These are phyloP conservation scores for Ernsta delagoae DNA, from an alignment of 2,888 invertebrate species.

Conservation along the genomic window DNA sequence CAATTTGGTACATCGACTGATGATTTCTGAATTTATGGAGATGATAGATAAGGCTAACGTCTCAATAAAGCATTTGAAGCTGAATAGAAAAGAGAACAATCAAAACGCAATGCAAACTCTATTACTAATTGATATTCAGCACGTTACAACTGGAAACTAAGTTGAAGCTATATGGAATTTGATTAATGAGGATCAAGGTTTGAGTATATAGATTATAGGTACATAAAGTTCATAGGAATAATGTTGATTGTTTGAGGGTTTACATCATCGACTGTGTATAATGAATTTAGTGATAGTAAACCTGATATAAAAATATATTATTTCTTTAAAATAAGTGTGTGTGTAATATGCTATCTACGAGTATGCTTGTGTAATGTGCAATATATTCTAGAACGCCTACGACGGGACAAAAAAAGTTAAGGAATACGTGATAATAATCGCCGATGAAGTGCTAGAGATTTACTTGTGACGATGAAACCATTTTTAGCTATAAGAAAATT, in stretches of 20 bases:
- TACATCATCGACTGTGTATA: too few species aligned
- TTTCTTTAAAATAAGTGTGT: too few species aligned
- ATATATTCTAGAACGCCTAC: too few species aligned
- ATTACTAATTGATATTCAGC: background rate
- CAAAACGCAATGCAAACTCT: background rate
- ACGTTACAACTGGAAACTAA: background rate
- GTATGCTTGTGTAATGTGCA: too few species aligned
- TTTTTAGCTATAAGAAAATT: constrained; percentile 29
- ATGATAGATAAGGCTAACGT: background rate
- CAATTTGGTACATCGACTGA: background rate
- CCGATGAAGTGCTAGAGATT: constrained; percentile 1
- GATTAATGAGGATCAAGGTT: background rate
- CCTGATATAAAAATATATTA: too few species aligned
- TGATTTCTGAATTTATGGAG: background rate
- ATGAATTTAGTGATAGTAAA: too few species aligned
- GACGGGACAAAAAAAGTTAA: too few species aligned
- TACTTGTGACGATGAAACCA: constrained; percentile 28
- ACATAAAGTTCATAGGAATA: too few species aligned
- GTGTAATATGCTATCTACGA: too few species aligned
- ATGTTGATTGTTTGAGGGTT: too few species aligned
- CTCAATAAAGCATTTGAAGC: background rate
- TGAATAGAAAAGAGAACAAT: background rate
- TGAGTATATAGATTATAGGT: too few species aligned
- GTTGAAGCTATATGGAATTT: background rate
- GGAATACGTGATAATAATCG: too few species aligned